Base-by-base conservation (phyloP, 2,888 invertebrate genomes). In the Athetis lepigone region DNA sequence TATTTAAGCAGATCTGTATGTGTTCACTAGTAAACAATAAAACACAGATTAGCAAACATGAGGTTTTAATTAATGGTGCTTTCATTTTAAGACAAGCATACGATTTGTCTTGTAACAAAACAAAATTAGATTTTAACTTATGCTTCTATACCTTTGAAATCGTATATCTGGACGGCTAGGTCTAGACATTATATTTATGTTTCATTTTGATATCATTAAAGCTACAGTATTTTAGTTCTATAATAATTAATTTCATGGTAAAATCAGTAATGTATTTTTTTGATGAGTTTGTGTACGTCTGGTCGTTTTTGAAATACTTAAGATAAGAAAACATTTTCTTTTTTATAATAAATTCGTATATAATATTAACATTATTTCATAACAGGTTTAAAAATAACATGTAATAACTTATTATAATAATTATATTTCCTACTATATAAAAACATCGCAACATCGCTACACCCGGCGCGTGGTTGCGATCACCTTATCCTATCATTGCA, bases 401-500 rank as follows among this genome's bases (percentile, higher is more conserved):
- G 33, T 58, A 51, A 47, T 74, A 69, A 75, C 25, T 62, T 51
- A 70, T n/a, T 37, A 29, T n/a, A 51, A 46, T 69, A 61, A 39
- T 40, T n/a, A n/a, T n/a, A n/a, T n/a, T 43, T 45, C 2, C 16
- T 60, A 46, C 11, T 40, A 8, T 42, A 36, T 46, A 29, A 43
- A 47, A 52, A 33, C 29, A 5, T 49, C 39, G 43, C 21, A 47
- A 33, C 42, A 45, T 19, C 16, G 16, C n/a, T 42, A 29, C n/a
- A 59, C 11, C 40, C 40, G 36, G 7, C 21, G 40, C 18, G 21
- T 54, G 21, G 19, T 51, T 60, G 67, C 47, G 36, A 33, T 18
- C 29, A n/a, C 16, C 16, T 27, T 51, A 37, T 27, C n/a, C 56
- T 77, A 80, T 89, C 82, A 94, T 85, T 94, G 94, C 87, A 94